Percentiles rank a stretch among this genome's conserved stretches.
Evolutionary conservation across 30 jellyfish, hydroid and myxozoan genomes (phyloP).

Genomic region (Sanderia malayensis): DNA sequence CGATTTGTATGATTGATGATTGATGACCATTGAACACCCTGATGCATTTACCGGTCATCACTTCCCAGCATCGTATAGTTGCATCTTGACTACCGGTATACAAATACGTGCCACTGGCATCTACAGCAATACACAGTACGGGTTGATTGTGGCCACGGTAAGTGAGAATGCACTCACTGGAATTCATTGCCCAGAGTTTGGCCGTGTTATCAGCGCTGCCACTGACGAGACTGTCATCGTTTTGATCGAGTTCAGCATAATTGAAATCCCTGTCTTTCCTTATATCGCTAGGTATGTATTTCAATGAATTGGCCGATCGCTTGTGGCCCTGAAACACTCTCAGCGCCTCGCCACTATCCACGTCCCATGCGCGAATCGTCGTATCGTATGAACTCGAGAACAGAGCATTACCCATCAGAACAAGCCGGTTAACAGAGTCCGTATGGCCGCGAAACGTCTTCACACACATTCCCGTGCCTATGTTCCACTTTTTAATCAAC

Average conservation of each 20-base stretch:
- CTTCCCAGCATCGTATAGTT: constrained; percentile 78
- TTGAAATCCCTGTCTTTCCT: constrained; percentile 65
- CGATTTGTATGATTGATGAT: constrained; percentile 78
- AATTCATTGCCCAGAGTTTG: constrained; percentile 80
- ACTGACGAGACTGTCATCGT: constrained; percentile 70
- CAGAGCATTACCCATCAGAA: constrained; percentile 59
- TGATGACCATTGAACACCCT: constrained; percentile 76
- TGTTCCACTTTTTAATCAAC: constrained; percentile 81
- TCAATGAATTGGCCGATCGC: constrained; percentile 77
- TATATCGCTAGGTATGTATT: constrained; percentile 78
- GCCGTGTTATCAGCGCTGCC: constrained; percentile 96
- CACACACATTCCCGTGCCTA: constrained; percentile 90
- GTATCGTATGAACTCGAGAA: constrained; percentile 92
- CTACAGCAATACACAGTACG: constrained; percentile 82
- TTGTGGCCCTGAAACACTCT: constrained; percentile 84
- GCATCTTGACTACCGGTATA: constrained; percentile 92
- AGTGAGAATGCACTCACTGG: constrained; percentile 76
- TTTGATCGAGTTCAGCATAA: constrained; percentile 82
- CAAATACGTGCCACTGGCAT: constrained; percentile 64
- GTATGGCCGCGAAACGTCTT: constrained; percentile 91
- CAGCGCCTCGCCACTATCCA: constrained; percentile 81
- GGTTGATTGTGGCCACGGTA: constrained; percentile 90
- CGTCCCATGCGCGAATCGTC: constrained; percentile 83
- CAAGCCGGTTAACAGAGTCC: constrained; percentile 80
- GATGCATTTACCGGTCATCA: constrained; percentile 78